phyloP scores from a whole-genome alignment of 2,113 vertebrate genomes.

The Rhombomys opimus region DNA sequence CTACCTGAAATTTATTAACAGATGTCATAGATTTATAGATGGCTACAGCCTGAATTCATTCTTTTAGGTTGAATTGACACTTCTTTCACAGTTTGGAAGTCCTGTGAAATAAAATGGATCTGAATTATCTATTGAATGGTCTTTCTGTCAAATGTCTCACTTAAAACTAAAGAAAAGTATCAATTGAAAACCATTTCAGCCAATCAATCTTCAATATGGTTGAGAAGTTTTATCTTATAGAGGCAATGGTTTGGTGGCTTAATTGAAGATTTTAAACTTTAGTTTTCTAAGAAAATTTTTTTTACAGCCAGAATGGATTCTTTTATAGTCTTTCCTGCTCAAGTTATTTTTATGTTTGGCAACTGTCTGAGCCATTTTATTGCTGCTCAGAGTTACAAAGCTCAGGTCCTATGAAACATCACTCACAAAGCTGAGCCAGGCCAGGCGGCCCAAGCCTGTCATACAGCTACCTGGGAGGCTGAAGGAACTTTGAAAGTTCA shows the following conservation, averaged over 20 bases:
- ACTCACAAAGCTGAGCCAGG: background rate
- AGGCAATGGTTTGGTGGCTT: background rate
- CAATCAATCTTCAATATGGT: background rate
- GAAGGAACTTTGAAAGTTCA: background rate
- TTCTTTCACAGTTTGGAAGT: background rate
- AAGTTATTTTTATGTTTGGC: background rate
- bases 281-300: background rate
- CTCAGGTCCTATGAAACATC: background rate
- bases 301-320: background rate
- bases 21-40: background rate
- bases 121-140: background rate
- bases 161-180: background rate
- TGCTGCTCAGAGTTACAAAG: background rate
- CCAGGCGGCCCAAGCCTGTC: background rate
- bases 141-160: background rate
- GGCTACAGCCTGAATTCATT: background rate
- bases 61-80: background rate
- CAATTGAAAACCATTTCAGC: background rate
- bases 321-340: background rate
- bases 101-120: slow-evolving; percentile 11
- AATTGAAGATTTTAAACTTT: background rate
- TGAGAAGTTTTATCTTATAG: background rate
- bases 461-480: background rate
- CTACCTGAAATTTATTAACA: background rate
- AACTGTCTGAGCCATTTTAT: background rate